These are phyloP conservation scores for Thyatira batis DNA, from an alignment of 2,888 invertebrate genomes.

Conservation along the genomic window DNA sequence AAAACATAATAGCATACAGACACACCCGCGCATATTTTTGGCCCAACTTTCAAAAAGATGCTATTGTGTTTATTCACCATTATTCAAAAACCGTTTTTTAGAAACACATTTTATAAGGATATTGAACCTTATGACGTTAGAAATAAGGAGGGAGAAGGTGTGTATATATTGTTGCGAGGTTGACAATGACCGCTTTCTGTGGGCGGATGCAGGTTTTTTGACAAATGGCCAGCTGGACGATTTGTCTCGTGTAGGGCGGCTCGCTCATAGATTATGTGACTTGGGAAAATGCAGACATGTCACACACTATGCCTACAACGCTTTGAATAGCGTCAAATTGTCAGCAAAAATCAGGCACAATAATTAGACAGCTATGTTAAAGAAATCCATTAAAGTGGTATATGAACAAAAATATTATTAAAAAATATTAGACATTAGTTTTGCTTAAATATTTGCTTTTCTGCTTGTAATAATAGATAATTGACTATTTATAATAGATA, in stretches of 20 bases:
- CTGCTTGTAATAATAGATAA: too few relatives aligned
- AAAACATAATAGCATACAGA: conserved; percentile 18
- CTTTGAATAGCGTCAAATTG: too few relatives aligned
- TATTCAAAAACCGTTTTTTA: conserved; percentile 16
- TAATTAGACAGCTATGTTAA: too few relatives aligned
- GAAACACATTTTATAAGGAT: conserved; percentile 15
- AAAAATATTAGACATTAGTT: too few relatives aligned
- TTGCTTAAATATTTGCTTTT: too few relatives aligned
- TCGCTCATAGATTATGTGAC: conserved; percentile 52
- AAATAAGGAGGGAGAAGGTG: conserved; percentile 32
- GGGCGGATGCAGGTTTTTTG: conserved; percentile 81
- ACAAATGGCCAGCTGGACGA: conserved; percentile 79
- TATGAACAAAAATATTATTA: too few relatives aligned
- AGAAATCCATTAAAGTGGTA: too few relatives aligned
- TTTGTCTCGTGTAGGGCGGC: conserved; percentile 78
- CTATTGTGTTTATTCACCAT: conserved; percentile 39
- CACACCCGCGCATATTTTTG: conserved; percentile 41
- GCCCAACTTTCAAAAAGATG: conserved; percentile 36
- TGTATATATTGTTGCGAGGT: conserved; percentile 33
- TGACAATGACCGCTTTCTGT: conserved; percentile 73
- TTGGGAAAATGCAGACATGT: background rate
- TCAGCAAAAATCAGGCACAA: too few relatives aligned
- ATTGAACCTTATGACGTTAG: conserved; percentile 37
- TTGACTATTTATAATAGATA: too few relatives aligned
- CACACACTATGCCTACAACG: background rate